phyloP scores from a whole-genome alignment of 2,888 invertebrate species.

The Caenorhabditis angaria region DNA sequence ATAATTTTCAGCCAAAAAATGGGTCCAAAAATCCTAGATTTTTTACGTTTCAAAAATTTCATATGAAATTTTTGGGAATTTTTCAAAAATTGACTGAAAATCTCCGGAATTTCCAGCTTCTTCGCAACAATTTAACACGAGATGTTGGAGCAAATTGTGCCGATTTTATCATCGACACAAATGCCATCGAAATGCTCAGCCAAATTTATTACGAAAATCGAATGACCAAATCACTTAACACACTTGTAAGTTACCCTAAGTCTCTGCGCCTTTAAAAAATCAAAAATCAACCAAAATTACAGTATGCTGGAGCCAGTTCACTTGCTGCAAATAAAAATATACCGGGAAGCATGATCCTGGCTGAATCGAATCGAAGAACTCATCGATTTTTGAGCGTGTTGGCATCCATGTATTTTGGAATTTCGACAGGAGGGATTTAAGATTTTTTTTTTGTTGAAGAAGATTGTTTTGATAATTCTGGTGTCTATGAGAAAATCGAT shows the following conservation, averaged over 20 bases:
- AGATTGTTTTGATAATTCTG: too few relatives aligned
- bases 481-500: too few relatives aligned
- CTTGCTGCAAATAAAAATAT: conserved; percentile 27
- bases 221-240: conserved; percentile 30
- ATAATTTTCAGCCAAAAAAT: too few relatives aligned
- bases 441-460: too few relatives aligned
- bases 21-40: too few relatives aligned
- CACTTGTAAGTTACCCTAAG: conserved; percentile 18
- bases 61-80: too few relatives aligned
- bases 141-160: conserved; percentile 38
- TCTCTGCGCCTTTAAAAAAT: not conserved
- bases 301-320: conserved; percentile 24
- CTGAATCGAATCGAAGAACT: conserved; percentile 24
- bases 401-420: conserved; percentile 24
- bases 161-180: conserved; percentile 18
- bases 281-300: conserved; percentile 7
- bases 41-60: too few relatives aligned
- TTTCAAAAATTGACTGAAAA: not conserved
- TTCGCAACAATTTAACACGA: conserved; percentile 27
- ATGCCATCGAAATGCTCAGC: conserved; percentile 27
- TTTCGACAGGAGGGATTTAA: too few relatives aligned
- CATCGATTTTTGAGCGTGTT: conserved; percentile 10
- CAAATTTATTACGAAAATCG: conserved; percentile 12
- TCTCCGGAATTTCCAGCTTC: conserved; percentile 11
- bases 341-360: conserved; percentile 1